Percentiles rank a stretch among this genome's conserved stretches.
phyloP scores from a whole-genome alignment of 2,888 invertebrate species.

The Metalampra italica region DNA sequence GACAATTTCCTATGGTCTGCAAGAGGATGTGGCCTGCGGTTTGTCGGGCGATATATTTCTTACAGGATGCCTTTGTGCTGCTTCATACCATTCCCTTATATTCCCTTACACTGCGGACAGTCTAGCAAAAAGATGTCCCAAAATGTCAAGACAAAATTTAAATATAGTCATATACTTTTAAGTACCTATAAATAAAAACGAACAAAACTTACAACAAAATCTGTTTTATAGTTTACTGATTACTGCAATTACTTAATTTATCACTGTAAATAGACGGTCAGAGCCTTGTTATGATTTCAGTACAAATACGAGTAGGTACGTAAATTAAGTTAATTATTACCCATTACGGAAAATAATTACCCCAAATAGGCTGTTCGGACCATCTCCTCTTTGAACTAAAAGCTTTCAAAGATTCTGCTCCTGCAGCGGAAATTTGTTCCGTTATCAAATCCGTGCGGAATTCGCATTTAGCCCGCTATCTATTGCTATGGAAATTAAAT shows the following conservation, averaged over 20 bases:
- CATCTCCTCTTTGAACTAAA: constrained; percentile 2
- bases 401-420: constrained; percentile 20
- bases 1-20: constrained; percentile 13
- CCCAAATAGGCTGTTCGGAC: not conserved
- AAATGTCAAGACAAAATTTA: too few relatives aligned
- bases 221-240: too few relatives aligned
- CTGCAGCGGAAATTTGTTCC: constrained; percentile 43
- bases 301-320: too few relatives aligned
- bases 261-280: too few relatives aligned
- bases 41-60: constrained; percentile 8
- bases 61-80: not conserved
- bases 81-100: not conserved
- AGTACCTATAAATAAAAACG: too few relatives aligned
- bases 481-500: constrained; percentile 14
- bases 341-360: not conserved
- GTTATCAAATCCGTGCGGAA: constrained; percentile 37
- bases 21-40: constrained; percentile 43
- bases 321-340: too few relatives aligned
- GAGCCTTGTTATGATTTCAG: too few relatives aligned
- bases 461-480: constrained; percentile 26
- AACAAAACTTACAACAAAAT: too few relatives aligned
- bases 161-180: too few relatives aligned
- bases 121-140: too few relatives aligned
- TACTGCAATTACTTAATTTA: too few relatives aligned
- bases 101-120: too few relatives aligned